Evolutionary conservation across 2,113 vertebrate species (phyloP), one percentile per base, ranked within the genome.

Genomic region (Brachionichthys hirsutus): DNA sequence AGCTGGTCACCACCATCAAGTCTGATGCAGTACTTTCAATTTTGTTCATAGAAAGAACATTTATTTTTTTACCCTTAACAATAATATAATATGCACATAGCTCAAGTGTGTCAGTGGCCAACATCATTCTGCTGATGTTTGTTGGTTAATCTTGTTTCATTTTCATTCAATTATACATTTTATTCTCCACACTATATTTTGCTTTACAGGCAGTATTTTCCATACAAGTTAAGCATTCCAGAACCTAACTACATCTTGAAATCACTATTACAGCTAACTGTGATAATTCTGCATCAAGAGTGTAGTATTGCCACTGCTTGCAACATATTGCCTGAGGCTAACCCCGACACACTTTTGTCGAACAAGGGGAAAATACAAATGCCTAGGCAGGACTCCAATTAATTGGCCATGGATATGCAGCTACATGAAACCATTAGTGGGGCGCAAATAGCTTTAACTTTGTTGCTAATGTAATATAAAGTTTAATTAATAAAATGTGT

Each of bases 401-500:
- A 90, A 91, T 91, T 88, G 84, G 78, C 85, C 75, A 85, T 82
- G 87, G 86, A 87, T 89, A 89, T 90, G 86, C 82, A 74, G 73
- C 85, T 82, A 88, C 87, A 87, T 84, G 85, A 89, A 90, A 75
- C 80, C 82, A 91, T 91, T 89, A 90, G 85, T 82, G 80, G 78
- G 76, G 76, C 77, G 85, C 81, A 90, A 90, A 91, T 89, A 86
- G 88, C 87, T 90, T 89, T 90, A 91, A 88, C 87, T 90, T 92
- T 91, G 82, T 88, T 89, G 82, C 87, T 88, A 87, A 88, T 89
- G 81, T 83, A 88, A 85, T 88, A 90, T 90, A 85, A 88, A 91
- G 85, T 92, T 86, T 91, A 92, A 91, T 92, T 91, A 92, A 92
- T 92, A 90, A 90, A 90, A 80, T 82, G 81, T 81, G 87, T 91